A percentile compares a stretch with the other conserved stretches of the same genome.
Evolutionary conservation across 2,888 invertebrate genomes (phyloP).

Genomic region (Ferrisia virgata): DNA sequence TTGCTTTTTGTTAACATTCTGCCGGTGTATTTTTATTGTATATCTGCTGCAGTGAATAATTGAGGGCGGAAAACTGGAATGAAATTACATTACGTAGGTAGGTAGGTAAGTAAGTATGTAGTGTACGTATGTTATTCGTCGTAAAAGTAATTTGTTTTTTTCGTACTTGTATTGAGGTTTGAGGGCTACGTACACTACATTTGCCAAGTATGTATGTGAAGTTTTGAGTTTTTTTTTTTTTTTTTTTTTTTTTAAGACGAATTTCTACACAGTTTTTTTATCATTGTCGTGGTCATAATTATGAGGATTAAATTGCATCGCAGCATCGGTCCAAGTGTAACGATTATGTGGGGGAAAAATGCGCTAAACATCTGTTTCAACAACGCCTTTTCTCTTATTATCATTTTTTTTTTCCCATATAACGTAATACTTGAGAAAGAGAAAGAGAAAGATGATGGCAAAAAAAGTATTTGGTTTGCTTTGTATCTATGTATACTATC

Average conservation of each 20-base stretch:
- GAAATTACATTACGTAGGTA: slow-evolving; percentile 18
- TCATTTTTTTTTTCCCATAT: not conserved
- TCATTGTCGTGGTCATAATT: not conserved
- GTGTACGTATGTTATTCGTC: not conserved
- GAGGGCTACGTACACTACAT: too few species aligned
- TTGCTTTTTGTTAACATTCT: not conserved
- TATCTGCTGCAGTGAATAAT: slow-evolving; percentile 3
- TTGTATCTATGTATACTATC: not conserved
- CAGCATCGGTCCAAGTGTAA: not conserved
- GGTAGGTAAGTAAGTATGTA: too few species aligned
- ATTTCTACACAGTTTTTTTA: not conserved
- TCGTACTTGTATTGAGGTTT: not conserved
- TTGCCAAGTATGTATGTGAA: too few species aligned
- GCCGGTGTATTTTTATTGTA: not conserved
- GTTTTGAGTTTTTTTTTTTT: not conserved
- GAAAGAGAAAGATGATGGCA: too few species aligned
- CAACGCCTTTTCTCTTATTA: not conserved
- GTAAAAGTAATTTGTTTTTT: not conserved
- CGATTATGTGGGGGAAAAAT: not conserved
- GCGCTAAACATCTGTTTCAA: not conserved
- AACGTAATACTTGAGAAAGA: too few species aligned
- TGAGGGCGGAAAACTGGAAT: slow-evolving; percentile 5
- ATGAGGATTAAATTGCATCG: not conserved
- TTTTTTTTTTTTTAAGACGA: not conserved
- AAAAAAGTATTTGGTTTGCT: not conserved